Evolutionary conservation across 2,797 vertebrate species (phyloP), one percentile per base, ranked within the genome.

Genomic region (Rousettus madagascariensis): DNA sequence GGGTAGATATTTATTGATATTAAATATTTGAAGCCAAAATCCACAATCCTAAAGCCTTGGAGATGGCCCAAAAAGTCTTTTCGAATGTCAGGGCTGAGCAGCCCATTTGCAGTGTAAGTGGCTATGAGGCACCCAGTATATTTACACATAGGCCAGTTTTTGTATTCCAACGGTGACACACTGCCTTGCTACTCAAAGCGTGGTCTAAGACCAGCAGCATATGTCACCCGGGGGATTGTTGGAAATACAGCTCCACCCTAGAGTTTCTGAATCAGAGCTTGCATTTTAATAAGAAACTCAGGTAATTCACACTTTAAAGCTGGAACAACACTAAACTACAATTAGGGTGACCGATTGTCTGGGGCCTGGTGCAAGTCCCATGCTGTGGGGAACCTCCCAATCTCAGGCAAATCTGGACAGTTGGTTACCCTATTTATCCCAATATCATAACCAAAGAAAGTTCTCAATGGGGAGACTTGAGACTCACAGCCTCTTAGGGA

Each of bases 311-410:
- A 30, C 55, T 41, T 30, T n/a, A 59, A 79, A 59, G 59, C 17
- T 85, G 19, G 28, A 46, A 20, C 12, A 5, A 4, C 16, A 33
- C 8, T 9, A 38, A 49, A 17, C 59, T 38, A 26, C 26, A 19
- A 11, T 6, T 41, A 80, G 55, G 19, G 6, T 46, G 41, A 41
- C 8, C 15, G 22, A 16, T 9, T 0, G 0, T 2, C 30, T 6
- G 1, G 24, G n/a, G 26, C 20, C 12, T 77, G 26, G 30, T 1
- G 2, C 26, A 12, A 11, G 24, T 75, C 26, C 33, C 0, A 0
- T 11, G 7, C 33, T 38, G 1, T 71, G n/a, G 16, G 33, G 89
- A 86, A 33, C 11, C 1, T 55, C 26, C 63, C 26, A 6, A 38
- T 8, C 8, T 74, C 51, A 33, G 41, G 46, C 38, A 30, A 22